Percentiles rank a stretch among this genome's conserved stretches.
Evolutionary conservation across 2,888 invertebrate species (phyloP).

Genomic region (Siphlonurus alternatus): DNA sequence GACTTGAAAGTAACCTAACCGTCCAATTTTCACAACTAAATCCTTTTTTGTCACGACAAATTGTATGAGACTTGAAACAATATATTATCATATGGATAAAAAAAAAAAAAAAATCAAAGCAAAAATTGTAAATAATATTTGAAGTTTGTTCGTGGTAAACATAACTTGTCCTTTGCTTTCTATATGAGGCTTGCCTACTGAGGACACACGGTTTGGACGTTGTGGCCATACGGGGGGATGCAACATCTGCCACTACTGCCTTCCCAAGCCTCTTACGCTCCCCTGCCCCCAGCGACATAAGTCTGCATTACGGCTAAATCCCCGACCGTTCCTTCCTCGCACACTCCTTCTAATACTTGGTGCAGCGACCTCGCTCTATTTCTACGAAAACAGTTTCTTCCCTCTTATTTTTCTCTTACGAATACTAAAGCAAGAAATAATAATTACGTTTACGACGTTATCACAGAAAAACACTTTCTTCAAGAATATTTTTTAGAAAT

Average conservation of each 20-base stretch:
- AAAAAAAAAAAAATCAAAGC: too few species aligned
- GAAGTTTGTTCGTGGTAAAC: too few species aligned
- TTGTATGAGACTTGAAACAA: too few species aligned
- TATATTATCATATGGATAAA: too few species aligned
- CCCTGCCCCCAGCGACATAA: background rate
- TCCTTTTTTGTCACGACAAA: too few species aligned
- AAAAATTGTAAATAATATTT: too few species aligned
- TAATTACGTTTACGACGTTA: too few species aligned
- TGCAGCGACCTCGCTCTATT: background rate
- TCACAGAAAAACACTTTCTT: background rate
- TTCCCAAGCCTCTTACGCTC: background rate
- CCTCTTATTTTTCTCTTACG: background rate
- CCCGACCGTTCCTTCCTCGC: background rate
- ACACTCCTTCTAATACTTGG: background rate
- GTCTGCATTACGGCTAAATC: background rate
- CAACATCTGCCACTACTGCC: background rate
- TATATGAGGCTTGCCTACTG: background rate
- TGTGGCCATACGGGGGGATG: background rate
- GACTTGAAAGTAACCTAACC: too few species aligned
- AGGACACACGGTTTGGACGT: background rate
- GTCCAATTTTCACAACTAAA: too few species aligned
- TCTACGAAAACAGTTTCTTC: background rate
- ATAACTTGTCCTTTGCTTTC: too few species aligned
- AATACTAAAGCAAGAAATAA: too few species aligned
- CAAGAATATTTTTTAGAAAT: too few species aligned